Evolutionary conservation across 2,888 invertebrate genomes (phyloP).

Genomic region (Habrosyne pyritoides): DNA sequence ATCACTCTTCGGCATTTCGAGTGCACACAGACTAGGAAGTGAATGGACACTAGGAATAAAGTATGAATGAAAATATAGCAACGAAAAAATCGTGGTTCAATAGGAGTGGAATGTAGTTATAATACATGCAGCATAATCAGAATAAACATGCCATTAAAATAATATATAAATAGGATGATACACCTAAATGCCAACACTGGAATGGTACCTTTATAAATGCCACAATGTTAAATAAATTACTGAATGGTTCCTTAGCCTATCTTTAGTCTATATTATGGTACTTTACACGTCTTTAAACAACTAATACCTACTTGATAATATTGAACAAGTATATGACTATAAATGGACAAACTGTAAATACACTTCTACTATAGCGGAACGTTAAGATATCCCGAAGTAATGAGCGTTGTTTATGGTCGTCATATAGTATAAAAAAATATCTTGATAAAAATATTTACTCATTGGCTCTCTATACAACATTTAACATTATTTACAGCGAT

Average conservation of each 20-base stretch:
- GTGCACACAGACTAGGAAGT: constrained; percentile 76
- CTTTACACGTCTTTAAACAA: constrained; percentile 17
- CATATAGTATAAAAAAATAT: constrained; percentile 71
- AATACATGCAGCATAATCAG: constrained; percentile 32
- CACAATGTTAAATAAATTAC: constrained; percentile 35
- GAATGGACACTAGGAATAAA: constrained; percentile 68
- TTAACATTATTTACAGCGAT: constrained; percentile 64
- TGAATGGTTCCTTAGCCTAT: constrained; percentile 61
- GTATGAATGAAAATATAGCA: constrained; percentile 14
- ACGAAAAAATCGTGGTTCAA: too few species aligned
- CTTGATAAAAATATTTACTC: constrained; percentile 72
- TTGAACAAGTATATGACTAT: constrained; percentile 24
- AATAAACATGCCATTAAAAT: constrained; percentile 26
- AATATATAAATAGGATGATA: constrained; percentile 10
- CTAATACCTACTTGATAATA: constrained; percentile 22
- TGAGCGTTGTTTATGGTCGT: constrained; percentile 38
- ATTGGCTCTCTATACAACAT: constrained; percentile 70
- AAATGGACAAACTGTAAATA: constrained; percentile 27
- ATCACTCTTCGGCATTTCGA: constrained; percentile 80
- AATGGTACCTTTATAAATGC: constrained; percentile 17
- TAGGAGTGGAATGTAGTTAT: constrained; percentile 16
- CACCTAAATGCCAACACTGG: constrained; percentile 37
- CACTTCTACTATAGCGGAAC: constrained; percentile 29
- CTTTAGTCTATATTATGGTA: constrained; percentile 26
- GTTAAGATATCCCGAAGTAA: constrained; percentile 25